Percentiles rank a stretch among this genome's conserved stretches.
These are phyloP conservation scores for Drosophila tropicalis DNA, from an alignment of 1,140 invertebrate genomes.

Conservation along the genomic window DNA sequence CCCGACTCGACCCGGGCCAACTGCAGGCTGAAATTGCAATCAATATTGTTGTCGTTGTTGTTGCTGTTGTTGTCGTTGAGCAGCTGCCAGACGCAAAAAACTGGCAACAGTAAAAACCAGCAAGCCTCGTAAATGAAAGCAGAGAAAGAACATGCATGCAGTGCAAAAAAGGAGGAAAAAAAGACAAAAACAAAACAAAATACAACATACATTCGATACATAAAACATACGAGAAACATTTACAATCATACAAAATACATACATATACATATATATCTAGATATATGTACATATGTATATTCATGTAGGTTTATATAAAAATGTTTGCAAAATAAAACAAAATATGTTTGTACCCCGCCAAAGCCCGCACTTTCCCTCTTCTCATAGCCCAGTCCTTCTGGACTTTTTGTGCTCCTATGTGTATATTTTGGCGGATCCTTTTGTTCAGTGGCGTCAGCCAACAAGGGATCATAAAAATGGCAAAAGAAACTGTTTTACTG, in stretches of 20 bases:
- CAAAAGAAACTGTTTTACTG: no score
- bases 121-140: constrained; percentile 72
- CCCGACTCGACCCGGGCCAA: constrained; percentile 21
- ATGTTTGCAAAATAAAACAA: constrained; percentile 63
- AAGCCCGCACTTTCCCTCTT: background rate
- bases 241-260: background rate
- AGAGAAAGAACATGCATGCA: constrained; percentile 54
- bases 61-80: constrained; percentile 47
- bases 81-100: constrained; percentile 78
- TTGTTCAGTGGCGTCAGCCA: background rate
- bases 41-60: constrained; percentile 70
- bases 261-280: background rate
- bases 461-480: background rate
- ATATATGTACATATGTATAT: constrained; percentile 9
- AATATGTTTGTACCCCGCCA: constrained; percentile 29
- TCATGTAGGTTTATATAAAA: constrained; percentile 19
- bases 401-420: constrained; percentile 10
- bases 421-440: background rate
- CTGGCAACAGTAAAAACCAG: constrained; percentile 76
- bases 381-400: background rate
- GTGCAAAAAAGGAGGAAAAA: constrained; percentile 46
- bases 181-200: constrained; percentile 25
- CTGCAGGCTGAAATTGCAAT: constrained; percentile 76
- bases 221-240: constrained; percentile 34
- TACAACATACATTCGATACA: constrained; percentile 37